These are phyloP conservation scores for Bombus waltoni DNA, from an alignment of 1,140 invertebrate genomes.

Conservation along the genomic window DNA sequence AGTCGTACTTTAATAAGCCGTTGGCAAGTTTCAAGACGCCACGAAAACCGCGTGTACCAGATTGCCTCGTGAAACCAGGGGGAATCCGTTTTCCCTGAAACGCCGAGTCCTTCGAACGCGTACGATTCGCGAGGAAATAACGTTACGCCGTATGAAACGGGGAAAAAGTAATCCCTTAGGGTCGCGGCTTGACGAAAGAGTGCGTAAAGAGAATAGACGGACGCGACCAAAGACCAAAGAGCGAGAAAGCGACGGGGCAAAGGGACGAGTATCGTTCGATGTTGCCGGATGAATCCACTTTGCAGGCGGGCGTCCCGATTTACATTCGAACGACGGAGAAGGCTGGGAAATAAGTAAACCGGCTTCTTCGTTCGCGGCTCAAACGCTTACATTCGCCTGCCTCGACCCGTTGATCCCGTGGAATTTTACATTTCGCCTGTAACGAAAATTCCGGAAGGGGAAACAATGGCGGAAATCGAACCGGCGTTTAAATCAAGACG, in stretches of 20 bases:
- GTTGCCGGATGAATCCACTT: slow-evolving; percentile 36
- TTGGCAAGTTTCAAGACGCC: neutral
- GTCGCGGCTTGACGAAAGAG: slow-evolving; percentile 34
- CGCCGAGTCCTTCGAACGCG: neutral
- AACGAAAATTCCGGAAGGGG: neutral
- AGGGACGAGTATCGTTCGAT: slow-evolving; percentile 33
- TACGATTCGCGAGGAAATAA: slow-evolving; percentile 8
- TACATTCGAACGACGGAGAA: slow-evolving; percentile 10
- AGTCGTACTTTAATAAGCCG: too few relatives aligned
- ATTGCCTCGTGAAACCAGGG: neutral
- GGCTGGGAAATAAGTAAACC: slow-evolving; percentile 25
- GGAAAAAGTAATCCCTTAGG: slow-evolving; percentile 39
- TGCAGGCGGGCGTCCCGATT: slow-evolving; percentile 9
- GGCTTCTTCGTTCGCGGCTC: neutral
- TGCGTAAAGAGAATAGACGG: neutral
- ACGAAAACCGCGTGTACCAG: neutral
- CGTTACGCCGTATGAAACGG: slow-evolving; percentile 20
- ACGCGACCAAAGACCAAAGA: neutral
- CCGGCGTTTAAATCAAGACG: too few relatives aligned
- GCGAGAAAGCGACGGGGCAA: slow-evolving; percentile 30
- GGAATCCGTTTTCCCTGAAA: too few relatives aligned
- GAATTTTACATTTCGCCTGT: neutral
- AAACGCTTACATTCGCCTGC: neutral
- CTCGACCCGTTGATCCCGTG: neutral
- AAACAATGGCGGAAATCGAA: neutral